phyloP scores from a whole-genome alignment of 1,140 invertebrate genomes.

The Habropoda laboriosa region DNA sequence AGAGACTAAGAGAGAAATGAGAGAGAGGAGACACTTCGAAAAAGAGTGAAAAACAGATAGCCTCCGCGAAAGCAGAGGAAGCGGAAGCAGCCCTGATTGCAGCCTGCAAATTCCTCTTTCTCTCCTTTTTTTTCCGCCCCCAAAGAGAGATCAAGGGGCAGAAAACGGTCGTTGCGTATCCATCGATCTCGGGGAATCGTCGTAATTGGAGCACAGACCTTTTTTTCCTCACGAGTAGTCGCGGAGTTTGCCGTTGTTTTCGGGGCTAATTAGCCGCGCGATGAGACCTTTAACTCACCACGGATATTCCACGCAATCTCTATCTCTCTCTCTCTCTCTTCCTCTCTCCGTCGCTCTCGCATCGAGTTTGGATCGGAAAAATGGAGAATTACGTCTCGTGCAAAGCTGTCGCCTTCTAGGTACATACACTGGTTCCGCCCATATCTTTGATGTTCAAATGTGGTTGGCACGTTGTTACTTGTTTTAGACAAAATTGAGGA shows the following conservation, averaged over 20 bases:
- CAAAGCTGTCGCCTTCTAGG: not conserved
- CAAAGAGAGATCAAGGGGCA: not conserved
- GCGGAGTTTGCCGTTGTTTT: not conserved
- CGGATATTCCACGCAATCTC: not conserved
- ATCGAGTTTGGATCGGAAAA: not conserved
- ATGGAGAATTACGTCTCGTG: not conserved
- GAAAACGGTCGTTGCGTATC: slow-evolving; percentile 17
- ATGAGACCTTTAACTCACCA: slow-evolving; percentile 12
- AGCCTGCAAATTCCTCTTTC: not conserved
- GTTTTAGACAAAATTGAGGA: no score
- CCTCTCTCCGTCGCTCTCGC: no score
- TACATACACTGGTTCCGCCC: no score
- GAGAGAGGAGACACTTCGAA: no score
- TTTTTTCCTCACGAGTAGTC: no score
- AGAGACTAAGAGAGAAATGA: no score
- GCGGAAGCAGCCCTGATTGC: slow-evolving; percentile 4
- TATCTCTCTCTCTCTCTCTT: no score
- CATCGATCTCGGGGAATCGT: slow-evolving; percentile 21
- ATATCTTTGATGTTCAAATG: no score
- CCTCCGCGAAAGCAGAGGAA: not conserved
- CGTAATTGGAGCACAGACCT: slow-evolving; percentile 19
- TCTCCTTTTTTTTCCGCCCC: not conserved
- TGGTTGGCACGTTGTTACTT: no score
- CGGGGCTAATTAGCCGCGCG: slow-evolving; percentile 35
- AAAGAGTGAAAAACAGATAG: no score